These are phyloP conservation scores for Camelus bactrianus DNA, from an alignment of 2,113 vertebrate genomes.

Conservation along the genomic window DNA sequence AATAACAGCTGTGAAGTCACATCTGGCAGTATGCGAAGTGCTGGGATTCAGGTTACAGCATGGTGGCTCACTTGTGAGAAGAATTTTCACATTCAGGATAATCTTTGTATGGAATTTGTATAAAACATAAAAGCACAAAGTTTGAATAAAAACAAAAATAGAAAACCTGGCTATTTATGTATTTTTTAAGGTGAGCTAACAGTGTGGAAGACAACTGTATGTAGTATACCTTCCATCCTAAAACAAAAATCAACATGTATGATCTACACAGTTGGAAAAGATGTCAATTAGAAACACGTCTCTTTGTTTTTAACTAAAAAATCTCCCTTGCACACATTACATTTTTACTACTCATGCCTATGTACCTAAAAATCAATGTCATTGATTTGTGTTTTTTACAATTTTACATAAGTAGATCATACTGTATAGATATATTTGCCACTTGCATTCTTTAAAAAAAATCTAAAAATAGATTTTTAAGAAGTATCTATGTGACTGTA, in stretches of 20 bases:
- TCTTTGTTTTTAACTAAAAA: neutral
- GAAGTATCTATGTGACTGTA: neutral
- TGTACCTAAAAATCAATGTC: neutral
- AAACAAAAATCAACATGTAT: neutral
- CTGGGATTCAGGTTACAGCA: neutral
- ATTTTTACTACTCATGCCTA: neutral
- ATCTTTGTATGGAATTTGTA: neutral
- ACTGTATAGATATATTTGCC: neutral
- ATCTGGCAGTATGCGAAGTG: neutral
- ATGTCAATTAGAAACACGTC: neutral
- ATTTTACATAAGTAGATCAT: neutral
- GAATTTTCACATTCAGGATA: neutral
- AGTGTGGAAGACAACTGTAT: neutral
- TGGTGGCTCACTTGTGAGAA: slow-evolving; percentile 4
- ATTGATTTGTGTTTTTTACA: neutral
- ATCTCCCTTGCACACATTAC: neutral
- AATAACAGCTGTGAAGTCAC: slow-evolving; percentile 43
- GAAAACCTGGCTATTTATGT: neutral
- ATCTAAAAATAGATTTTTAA: neutral
- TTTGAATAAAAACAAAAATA: neutral
- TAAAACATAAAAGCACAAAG: neutral
- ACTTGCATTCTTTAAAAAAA: neutral
- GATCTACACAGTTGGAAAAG: neutral
- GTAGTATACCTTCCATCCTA: neutral
- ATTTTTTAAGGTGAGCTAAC: neutral